These are phyloP conservation scores for Portunus trituberculatus DNA, from an alignment of 1,140 invertebrate species.

Conservation along the genomic window DNA sequence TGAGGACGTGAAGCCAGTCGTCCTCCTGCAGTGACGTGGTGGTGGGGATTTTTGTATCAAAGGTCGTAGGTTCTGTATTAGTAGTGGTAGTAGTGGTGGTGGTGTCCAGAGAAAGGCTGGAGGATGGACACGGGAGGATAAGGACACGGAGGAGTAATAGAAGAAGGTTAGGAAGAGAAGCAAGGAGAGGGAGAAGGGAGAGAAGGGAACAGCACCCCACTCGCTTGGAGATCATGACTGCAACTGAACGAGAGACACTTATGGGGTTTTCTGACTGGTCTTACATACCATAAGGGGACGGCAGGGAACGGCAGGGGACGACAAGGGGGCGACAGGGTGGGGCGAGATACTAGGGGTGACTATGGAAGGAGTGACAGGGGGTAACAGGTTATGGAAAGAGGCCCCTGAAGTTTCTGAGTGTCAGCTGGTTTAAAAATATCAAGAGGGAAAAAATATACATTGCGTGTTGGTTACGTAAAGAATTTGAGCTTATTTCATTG, in stretches of 20 bases:
- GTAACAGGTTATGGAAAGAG: neutral
- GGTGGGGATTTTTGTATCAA: neutral
- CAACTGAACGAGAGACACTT: conserved; percentile 4
- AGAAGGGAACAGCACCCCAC: neutral
- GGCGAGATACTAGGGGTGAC: neutral
- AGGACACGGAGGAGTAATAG: neutral
- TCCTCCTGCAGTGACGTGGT: neutral
- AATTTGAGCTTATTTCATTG: neutral
- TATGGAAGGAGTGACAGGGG: neutral
- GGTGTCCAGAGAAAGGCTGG: neutral
- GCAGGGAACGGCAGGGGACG: neutral
- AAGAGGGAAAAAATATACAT: neutral
- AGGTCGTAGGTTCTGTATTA: neutral
- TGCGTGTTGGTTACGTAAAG: neutral
- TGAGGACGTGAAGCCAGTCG: neutral
- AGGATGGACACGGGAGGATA: neutral
- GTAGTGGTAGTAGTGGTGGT: neutral
- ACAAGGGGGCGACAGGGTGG: neutral
- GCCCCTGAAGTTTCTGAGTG: too few relatives aligned
- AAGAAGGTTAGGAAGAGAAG: neutral
- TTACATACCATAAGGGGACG: neutral
- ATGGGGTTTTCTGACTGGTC: neutral
- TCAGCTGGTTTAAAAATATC: too few relatives aligned
- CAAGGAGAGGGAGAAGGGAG: neutral
- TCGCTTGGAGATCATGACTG: neutral